Percentiles rank a stretch among this genome's conserved stretches.
These are phyloP conservation scores for Teleogryllus oceanicus DNA, from an alignment of 2,888 invertebrate species.

Conservation along the genomic window DNA sequence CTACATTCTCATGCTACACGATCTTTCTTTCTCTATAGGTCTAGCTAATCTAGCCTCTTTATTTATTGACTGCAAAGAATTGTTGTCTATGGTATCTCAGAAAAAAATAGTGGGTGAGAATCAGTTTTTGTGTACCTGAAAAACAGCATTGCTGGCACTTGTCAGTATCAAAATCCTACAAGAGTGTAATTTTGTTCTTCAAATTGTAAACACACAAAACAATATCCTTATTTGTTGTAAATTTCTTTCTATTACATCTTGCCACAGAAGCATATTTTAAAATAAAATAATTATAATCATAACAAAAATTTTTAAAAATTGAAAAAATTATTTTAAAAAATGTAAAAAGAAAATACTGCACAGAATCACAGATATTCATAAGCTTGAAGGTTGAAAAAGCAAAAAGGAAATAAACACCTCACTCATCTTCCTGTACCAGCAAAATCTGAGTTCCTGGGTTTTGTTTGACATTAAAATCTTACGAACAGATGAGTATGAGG, in stretches of 20 bases:
- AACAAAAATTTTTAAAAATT: not conserved
- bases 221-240: too few species aligned
- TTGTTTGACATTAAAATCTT: not conserved
- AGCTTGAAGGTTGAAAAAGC: not conserved
- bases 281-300: not conserved
- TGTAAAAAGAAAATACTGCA: not conserved
- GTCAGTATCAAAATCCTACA: not conserved
- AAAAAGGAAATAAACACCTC: not conserved
- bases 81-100: not conserved
- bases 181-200: not conserved
- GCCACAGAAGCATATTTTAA: not conserved
- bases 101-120: not conserved
- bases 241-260: too few species aligned
- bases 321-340: not conserved
- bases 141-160: not conserved
- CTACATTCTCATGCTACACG: not conserved
- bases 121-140: not conserved
- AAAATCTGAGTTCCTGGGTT: not conserved
- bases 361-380: not conserved
- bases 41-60: not conserved
- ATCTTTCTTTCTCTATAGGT: not conserved
- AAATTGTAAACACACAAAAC: too few species aligned
- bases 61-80: not conserved
- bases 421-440: not conserved
- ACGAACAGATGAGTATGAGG: constrained; percentile 18